A percentile compares a stretch with the other conserved stretches of the same genome.
These are phyloP conservation scores for Amblyjoppa proteus DNA, from an alignment of 2,888 invertebrate species.

Conservation along the genomic window DNA sequence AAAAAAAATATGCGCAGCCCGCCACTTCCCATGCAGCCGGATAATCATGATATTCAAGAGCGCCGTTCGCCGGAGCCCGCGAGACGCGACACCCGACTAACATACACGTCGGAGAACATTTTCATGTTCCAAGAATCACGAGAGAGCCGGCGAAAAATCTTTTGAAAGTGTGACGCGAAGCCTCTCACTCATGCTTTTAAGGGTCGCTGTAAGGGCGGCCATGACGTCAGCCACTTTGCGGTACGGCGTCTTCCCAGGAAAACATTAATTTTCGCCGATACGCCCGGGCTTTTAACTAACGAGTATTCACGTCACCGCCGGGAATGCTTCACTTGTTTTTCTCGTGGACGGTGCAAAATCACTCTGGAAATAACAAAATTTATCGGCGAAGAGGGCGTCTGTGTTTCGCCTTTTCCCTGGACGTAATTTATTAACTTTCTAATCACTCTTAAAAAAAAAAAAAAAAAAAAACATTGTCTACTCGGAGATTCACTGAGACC, in stretches of 20 bases:
- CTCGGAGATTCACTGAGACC: not conserved
- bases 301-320: slow-evolving; percentile 26
- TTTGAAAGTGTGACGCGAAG: slow-evolving; percentile 39
- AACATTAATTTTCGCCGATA: slow-evolving; percentile 55
- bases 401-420: too few species aligned
- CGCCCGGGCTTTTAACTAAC: slow-evolving; percentile 49
- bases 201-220: slow-evolving; percentile 12
- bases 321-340: too few species aligned
- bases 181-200: not conserved
- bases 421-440: not conserved
- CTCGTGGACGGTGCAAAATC: not conserved
- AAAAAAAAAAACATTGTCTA: not conserved
- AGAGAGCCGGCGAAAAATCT: slow-evolving; percentile 20
- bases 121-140: slow-evolving; percentile 6
- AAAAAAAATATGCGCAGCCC: not conserved
- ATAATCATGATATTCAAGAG: not conserved
- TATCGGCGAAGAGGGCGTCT: not conserved
- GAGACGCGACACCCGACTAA: not conserved
- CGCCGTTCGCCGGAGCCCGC: not conserved
- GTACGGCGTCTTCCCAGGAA: slow-evolving; percentile 37
- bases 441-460: not conserved
- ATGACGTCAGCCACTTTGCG: slow-evolving; percentile 27
- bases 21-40: not conserved
- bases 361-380: not conserved
- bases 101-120: not conserved